These are phyloP conservation scores for Camelus bactrianus DNA, from an alignment of 2,113 vertebrate genomes.

Conservation along the genomic window DNA sequence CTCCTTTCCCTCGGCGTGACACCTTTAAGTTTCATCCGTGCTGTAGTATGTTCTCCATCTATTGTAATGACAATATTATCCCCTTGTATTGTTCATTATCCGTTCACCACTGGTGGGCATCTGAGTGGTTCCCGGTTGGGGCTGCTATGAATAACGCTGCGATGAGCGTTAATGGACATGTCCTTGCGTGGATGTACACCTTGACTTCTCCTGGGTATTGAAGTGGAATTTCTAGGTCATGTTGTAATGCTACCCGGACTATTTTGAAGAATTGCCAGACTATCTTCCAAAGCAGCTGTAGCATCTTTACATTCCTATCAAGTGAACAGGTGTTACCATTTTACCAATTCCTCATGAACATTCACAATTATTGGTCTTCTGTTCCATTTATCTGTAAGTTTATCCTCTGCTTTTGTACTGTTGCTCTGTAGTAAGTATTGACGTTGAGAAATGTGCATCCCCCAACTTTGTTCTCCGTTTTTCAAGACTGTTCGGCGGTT, in stretches of 20 bases:
- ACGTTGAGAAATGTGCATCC: not conserved
- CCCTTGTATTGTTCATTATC: too few species aligned
- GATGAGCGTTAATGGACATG: rapidly evolving
- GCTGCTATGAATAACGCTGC: not conserved
- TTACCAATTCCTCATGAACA: not conserved
- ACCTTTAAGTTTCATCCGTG: not conserved
- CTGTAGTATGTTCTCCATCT: not conserved
- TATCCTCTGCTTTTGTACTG: too few species aligned
- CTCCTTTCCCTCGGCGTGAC: rapidly evolving
- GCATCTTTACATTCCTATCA: too few species aligned
- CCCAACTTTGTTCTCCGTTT: not conserved
- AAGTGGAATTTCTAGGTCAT: too few species aligned
- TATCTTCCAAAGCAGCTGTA: too few species aligned
- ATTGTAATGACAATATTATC: not conserved
- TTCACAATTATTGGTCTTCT: rapidly evolving
- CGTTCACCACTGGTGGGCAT: not conserved
- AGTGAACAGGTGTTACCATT: rapidly evolving
- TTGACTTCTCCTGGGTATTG: not conserved
- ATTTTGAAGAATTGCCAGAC: not conserved
- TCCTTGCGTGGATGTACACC: rapidly evolving
- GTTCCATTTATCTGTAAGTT: not conserved
- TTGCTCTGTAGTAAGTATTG: not conserved
- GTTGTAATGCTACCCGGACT: not conserved
- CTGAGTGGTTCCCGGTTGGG: not conserved
- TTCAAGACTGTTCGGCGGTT: too few species aligned